A percentile compares a stretch with the other conserved stretches of the same genome.
These are phyloP conservation scores for Ibidorhyncha struthersii DNA, from an alignment of 2,113 vertebrate species.

Conservation along the genomic window DNA sequence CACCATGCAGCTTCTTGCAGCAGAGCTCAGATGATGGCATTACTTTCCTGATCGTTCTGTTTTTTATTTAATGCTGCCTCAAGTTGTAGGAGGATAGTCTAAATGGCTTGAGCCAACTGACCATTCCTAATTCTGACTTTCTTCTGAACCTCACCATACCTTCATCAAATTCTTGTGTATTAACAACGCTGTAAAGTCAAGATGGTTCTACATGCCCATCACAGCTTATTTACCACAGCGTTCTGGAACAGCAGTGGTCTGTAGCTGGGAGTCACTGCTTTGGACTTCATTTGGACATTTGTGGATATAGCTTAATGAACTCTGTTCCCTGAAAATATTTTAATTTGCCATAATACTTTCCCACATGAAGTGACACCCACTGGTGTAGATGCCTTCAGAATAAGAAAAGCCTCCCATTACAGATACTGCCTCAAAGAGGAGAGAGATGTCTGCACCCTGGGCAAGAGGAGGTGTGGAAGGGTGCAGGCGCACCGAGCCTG, in stretches of 20 bases:
- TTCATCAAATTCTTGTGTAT: neutral
- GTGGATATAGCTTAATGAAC: neutral
- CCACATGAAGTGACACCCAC: fast-evolving
- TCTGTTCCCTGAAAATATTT: neutral
- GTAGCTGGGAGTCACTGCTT: neutral
- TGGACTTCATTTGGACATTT: neutral
- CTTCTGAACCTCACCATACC: neutral
- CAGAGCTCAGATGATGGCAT: neutral
- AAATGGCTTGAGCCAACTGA: neutral
- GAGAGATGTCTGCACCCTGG: fast-evolving
- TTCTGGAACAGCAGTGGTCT: neutral
- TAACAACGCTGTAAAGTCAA: neutral
- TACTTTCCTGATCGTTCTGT: neutral
- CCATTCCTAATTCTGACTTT: fast-evolving
- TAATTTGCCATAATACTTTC: fast-evolving
- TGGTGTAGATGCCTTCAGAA: neutral
- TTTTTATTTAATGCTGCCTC: neutral
- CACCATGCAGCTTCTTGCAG: neutral
- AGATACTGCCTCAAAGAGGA: neutral
- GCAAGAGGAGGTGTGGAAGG: neutral
- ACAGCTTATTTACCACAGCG: fast-evolving
- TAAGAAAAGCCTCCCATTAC: neutral
- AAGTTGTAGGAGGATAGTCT: neutral
- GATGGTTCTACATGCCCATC: neutral
- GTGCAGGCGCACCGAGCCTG: neutral